These are phyloP conservation scores for Rosalia funebris DNA, from an alignment of 2,888 invertebrate species.

Conservation along the genomic window DNA sequence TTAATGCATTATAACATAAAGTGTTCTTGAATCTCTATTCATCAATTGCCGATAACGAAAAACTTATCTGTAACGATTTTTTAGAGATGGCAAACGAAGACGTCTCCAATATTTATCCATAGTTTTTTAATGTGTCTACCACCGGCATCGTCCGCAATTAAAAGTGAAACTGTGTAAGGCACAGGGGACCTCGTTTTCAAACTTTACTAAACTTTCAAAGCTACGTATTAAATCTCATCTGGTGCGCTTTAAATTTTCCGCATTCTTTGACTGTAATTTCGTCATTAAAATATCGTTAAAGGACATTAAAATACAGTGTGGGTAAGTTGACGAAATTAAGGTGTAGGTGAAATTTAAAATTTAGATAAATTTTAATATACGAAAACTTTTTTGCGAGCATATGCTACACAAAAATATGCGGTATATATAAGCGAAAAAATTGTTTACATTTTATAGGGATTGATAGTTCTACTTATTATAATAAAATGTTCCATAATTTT, in stretches of 20 bases:
- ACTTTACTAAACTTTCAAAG: constrained; percentile 28
- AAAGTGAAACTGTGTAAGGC: neutral
- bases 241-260: constrained; percentile 21
- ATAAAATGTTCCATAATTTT: too few species aligned
- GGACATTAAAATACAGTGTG: constrained; percentile 29
- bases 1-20: too few species aligned
- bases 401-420: too few species aligned
- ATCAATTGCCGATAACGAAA: too few species aligned
- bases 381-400: too few species aligned
- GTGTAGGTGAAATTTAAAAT: constrained; percentile 19
- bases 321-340: constrained; percentile 38
- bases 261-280: constrained; percentile 34
- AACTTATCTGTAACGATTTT: too few species aligned
- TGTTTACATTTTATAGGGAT: too few species aligned
- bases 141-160: neutral
- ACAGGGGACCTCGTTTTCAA: constrained; percentile 7
- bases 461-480: too few species aligned
- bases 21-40: too few species aligned
- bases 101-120: neutral
- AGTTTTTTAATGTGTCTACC: neutral
- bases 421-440: too few species aligned
- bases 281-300: constrained; percentile 40
- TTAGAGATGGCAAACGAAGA: too few species aligned
- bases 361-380: constrained; percentile 13
- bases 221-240: constrained; percentile 29